A percentile compares a stretch with the other conserved stretches of the same genome.
Conservation (phyloP, 1,140 invertebrate genomes). For the Drosophila sulfurigaster region DNA sequence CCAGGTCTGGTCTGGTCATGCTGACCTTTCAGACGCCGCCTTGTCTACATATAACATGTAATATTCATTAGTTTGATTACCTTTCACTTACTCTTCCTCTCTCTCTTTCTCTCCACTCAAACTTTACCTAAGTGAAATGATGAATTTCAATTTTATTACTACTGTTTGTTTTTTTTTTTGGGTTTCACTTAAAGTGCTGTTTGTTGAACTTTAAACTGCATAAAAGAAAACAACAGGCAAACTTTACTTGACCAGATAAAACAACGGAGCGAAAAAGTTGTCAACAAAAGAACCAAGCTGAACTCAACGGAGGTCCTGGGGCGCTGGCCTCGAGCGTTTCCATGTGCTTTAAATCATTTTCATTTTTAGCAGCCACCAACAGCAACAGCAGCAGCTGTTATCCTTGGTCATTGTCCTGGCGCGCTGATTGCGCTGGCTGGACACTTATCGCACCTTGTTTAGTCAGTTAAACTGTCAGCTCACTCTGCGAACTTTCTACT, state of each 20-base stretch:
- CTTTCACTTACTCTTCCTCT: not conserved
- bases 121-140: not conserved
- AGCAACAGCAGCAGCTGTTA: constrained; percentile 65
- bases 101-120: constrained; percentile 12
- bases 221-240: constrained; percentile 19
- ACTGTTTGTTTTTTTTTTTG: not conserved
- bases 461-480: constrained; percentile 78
- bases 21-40: constrained; percentile 1
- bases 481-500: constrained; percentile 13
- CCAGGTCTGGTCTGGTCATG: not conserved
- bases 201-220: constrained; percentile 56
- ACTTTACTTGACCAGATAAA: constrained; percentile 31
- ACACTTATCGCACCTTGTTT: constrained; percentile 82
- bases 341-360: constrained; percentile 82
- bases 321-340: constrained; percentile 15
- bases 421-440: constrained; percentile 68
- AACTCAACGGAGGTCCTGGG: constrained; percentile 18
- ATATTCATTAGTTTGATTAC: constrained; percentile 71
- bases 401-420: constrained; percentile 75
- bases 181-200: constrained; percentile 4
- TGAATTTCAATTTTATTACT: constrained; percentile 7
- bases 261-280: constrained; percentile 33
- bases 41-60: not conserved
- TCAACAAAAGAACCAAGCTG: constrained; percentile 14
- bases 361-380: constrained; percentile 68